A percentile compares a stretch with the other conserved stretches of the same genome.
These are phyloP conservation scores for Brachionus manjavacas DNA, from an alignment of 1,140 invertebrate species.

Conservation along the genomic window DNA sequence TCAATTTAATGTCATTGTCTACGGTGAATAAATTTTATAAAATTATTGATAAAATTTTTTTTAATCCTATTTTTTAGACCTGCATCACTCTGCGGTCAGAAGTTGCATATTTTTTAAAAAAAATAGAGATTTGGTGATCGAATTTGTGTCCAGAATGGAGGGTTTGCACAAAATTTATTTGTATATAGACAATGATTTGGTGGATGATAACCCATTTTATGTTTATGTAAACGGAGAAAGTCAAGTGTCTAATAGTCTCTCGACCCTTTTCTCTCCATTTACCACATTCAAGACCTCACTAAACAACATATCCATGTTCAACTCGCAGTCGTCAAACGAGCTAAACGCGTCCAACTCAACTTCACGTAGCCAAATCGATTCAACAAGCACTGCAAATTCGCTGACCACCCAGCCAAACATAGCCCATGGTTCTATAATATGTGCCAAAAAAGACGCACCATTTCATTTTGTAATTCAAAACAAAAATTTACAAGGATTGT, in stretches of 20 bases:
- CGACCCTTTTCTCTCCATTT: constrained; percentile 10
- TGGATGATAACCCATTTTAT: constrained; percentile 18
- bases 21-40: neutral
- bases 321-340: neutral
- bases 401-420: neutral
- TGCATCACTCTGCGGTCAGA: neutral
- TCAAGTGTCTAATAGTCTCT: neutral
- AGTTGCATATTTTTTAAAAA: neutral
- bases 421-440: neutral
- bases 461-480: constrained; percentile 25
- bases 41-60: neutral
- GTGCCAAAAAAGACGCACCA: neutral
- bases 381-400: neutral
- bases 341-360: neutral
- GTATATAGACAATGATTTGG: neutral
- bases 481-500: constrained; percentile 17
- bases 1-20: neutral
- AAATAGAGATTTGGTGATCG: neutral
- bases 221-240: neutral
- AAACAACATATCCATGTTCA: neutral
- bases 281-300: constrained; percentile 8
- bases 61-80: neutral
- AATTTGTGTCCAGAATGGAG: neutral
- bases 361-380: neutral
- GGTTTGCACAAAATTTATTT: constrained; percentile 19